phyloP scores from a whole-genome alignment of 2,888 invertebrate genomes.

The Plebejus melissa region DNA sequence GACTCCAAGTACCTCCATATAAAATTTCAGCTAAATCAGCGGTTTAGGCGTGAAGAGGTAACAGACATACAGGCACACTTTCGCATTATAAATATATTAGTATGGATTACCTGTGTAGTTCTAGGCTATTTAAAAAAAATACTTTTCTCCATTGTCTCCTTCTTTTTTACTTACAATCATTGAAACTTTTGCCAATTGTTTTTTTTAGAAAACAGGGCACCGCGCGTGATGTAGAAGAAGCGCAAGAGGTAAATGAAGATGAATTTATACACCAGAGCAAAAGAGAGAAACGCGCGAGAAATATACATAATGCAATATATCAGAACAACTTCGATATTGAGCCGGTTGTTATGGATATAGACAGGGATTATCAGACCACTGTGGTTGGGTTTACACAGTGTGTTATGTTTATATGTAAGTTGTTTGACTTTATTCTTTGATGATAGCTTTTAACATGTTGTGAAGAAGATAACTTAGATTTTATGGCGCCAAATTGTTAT shows the following conservation, averaged over 20 bases:
- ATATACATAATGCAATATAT: conserved; percentile 49
- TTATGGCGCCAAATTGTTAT: no score
- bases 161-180: conserved; percentile 4
- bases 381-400: conserved; percentile 65
- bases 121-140: no score
- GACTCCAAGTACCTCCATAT: no score
- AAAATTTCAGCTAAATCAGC: no score
- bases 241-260: conserved; percentile 60
- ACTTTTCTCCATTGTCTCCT: background rate
- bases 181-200: background rate
- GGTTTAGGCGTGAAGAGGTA: no score
- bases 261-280: conserved; percentile 38
- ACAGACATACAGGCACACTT: no score
- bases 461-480: no score
- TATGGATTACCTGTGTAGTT: no score
- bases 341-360: conserved; percentile 35
- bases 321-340: conserved; percentile 59
- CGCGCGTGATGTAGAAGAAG: conserved; percentile 59
- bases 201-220: conserved; percentile 59
- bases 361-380: conserved; percentile 41
- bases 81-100: no score
- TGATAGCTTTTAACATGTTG: no score
- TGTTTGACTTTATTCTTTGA: background rate
- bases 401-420: conserved; percentile 69
- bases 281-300: conserved; percentile 45